phyloP scores from a whole-genome alignment of 2,797 vertebrate genomes.

The Odontamblyopus rebecca region DNA sequence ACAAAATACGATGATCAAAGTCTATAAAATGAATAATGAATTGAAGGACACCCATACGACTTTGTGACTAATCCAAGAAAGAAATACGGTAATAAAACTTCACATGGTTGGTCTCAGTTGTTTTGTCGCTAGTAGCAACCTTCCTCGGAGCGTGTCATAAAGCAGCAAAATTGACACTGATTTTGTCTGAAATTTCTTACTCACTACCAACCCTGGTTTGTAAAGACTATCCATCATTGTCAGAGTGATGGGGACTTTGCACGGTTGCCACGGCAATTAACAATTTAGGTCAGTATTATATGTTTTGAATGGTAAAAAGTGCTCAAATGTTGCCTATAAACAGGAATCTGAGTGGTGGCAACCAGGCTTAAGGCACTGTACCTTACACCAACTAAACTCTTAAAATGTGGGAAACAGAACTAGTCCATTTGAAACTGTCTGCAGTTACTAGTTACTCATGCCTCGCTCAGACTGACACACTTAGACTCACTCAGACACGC shows the following conservation, averaged over 20 bases:
- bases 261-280: too few relatives aligned
- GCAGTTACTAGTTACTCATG: too few relatives aligned
- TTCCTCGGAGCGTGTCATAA: not conserved
- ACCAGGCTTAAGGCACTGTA: too few relatives aligned
- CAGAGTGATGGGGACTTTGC: not conserved
- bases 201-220: not conserved
- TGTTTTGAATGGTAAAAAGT: too few relatives aligned
- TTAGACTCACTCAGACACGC: too few relatives aligned
- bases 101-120: slow-evolving; percentile 7
- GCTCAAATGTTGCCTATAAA: too few relatives aligned
- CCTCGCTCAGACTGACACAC: too few relatives aligned
- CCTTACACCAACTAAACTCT: too few relatives aligned
- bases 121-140: slow-evolving; percentile 21
- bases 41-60: not conserved
- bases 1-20: not conserved
- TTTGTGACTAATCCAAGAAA: slow-evolving; percentile 10
- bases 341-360: too few relatives aligned
- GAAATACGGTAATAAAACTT: not conserved
- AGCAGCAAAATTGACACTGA: slow-evolving; percentile 2
- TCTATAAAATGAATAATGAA: not conserved
- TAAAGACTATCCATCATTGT: not conserved
- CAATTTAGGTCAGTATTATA: too few relatives aligned
- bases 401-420: too few relatives aligned
- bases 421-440: too few relatives aligned
- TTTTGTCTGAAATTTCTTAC: slow-evolving; percentile 1